These are phyloP conservation scores for Sinosuthora webbiana DNA, from an alignment of 2,113 vertebrate genomes.

Conservation along the genomic window DNA sequence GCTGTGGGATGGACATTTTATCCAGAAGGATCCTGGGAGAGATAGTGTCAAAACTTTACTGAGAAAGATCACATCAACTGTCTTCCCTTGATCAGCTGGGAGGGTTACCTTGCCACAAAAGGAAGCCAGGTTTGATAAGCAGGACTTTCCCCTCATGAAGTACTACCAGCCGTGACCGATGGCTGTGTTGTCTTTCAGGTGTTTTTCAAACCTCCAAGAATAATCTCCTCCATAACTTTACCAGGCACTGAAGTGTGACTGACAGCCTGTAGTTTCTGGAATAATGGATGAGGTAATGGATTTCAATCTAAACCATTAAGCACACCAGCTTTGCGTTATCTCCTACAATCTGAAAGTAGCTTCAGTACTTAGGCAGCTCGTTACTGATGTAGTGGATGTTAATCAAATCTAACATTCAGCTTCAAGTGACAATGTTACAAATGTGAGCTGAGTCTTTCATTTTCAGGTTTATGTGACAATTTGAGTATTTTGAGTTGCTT, in stretches of 20 bases:
- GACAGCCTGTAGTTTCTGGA: background rate
- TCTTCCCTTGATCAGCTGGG: background rate
- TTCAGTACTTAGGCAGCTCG: conserved; percentile 5
- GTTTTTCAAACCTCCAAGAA: background rate
- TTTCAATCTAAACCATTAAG: conserved; percentile 18
- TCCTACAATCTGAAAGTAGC: background rate
- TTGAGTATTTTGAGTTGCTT: background rate
- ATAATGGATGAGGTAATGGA: background rate
- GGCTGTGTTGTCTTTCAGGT: background rate
- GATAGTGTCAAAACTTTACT: background rate
- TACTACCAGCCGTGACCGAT: accelerated
- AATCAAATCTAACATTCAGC: conserved; percentile 11
- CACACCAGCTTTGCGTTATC: background rate
- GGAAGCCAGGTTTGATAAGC: background rate
- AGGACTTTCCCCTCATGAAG: background rate
- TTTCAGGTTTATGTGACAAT: background rate
- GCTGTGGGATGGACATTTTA: background rate
- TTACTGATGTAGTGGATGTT: background rate
- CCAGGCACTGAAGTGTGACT: background rate
- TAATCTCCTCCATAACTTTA: background rate
- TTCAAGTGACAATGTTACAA: background rate
- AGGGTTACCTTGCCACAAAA: background rate
- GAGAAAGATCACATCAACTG: background rate
- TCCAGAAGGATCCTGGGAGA: background rate
- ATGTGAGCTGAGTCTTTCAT: background rate